These are phyloP conservation scores for Malacoraja senta DNA, from an alignment of 2,797 vertebrate genomes.

Conservation along the genomic window DNA sequence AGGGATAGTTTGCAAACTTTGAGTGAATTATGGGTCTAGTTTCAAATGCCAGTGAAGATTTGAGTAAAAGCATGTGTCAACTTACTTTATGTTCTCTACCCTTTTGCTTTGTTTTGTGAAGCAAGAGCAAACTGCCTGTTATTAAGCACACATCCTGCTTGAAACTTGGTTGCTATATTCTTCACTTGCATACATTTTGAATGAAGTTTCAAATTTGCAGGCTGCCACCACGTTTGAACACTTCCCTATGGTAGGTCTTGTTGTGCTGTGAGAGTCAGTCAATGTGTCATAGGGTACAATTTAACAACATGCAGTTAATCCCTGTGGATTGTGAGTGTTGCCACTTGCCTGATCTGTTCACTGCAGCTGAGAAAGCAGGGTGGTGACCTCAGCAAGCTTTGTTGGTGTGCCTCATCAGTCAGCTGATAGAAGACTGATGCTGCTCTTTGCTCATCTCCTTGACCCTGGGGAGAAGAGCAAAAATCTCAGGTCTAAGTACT, in stretches of 20 bases:
- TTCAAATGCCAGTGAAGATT: neutral
- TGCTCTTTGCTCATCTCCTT: neutral
- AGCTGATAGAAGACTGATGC: neutral
- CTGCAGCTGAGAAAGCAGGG: neutral
- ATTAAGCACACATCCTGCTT: neutral
- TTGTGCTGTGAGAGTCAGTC: neutral
- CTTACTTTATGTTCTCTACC: neutral
- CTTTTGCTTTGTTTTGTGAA: neutral
- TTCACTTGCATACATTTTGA: neutral
- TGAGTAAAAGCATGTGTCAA: neutral
- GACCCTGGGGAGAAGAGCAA: neutral
- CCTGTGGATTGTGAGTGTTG: neutral
- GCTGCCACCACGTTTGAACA: neutral
- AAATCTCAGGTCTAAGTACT: neutral
- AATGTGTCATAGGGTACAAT: neutral
- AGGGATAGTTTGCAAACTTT: neutral
- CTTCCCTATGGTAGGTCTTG: neutral
- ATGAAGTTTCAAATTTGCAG: neutral
- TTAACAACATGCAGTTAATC: neutral
- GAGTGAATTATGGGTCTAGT: neutral
- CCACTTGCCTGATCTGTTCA: neutral
- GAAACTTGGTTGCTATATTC: neutral
- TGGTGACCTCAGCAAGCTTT: neutral
- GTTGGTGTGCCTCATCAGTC: neutral
- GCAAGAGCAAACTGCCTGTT: neutral